These are phyloP conservation scores for Synanthedon vespiformis DNA, from an alignment of 2,888 invertebrate genomes.

Conservation along the genomic window DNA sequence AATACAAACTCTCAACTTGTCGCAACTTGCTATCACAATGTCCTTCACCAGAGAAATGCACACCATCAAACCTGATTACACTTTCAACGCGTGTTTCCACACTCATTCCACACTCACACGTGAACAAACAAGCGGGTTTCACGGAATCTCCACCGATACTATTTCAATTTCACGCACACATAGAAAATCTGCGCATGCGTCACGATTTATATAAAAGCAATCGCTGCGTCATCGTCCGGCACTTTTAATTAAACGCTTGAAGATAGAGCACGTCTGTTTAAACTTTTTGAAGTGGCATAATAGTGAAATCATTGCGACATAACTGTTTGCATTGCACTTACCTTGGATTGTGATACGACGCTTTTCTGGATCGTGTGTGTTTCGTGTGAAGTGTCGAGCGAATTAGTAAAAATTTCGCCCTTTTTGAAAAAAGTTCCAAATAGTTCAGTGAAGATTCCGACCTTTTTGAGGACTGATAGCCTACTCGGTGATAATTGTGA, in stretches of 20 bases:
- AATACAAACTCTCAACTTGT: conserved; percentile 21
- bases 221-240: conserved; percentile 19
- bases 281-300: conserved; percentile 20
- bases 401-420: conserved; percentile 3
- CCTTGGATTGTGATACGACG: no score
- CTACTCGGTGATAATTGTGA: conserved; percentile 39
- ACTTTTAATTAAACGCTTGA: conserved; percentile 31
- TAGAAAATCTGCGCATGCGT: conserved; percentile 23
- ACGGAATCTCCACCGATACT: conserved; percentile 41
- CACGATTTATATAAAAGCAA: conserved; percentile 24
- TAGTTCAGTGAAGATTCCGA: conserved; percentile 22
- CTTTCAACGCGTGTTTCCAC: conserved; percentile 1
- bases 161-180: conserved; percentile 35
- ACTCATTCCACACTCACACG: conserved; percentile 18
- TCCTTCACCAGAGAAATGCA: conserved; percentile 17
- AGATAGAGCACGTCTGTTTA: conserved; percentile 31
- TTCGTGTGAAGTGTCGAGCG: conserved; percentile 25
- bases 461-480: conserved; percentile 24
- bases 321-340: conserved; percentile 13
- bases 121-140: conserved; percentile 32
- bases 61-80: conserved; percentile 9
- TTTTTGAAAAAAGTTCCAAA: conserved; percentile 1
- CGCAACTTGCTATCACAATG: conserved; percentile 23
- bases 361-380: conserved; percentile 10
- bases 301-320: conserved; percentile 65